These are phyloP conservation scores for Danionella dracula DNA, from an alignment of 2,797 vertebrate species.

Conservation along the genomic window DNA sequence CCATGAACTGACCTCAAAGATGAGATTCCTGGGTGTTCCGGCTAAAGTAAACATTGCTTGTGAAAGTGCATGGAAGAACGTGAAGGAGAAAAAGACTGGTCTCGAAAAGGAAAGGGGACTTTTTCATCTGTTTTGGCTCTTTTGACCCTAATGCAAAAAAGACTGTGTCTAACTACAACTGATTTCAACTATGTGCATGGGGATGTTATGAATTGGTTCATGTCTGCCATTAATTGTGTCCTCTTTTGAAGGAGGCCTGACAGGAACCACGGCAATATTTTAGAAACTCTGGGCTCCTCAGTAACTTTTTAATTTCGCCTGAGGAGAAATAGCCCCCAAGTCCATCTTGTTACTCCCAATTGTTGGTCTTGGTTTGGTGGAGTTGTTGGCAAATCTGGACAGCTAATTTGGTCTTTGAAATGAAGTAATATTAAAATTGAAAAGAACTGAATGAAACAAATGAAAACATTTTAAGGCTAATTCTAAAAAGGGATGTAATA, in stretches of 20 bases:
- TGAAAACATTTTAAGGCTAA: too few species aligned
- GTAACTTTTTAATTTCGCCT: too few species aligned
- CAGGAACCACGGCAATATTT: conserved; percentile 27
- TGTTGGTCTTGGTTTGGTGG: too few species aligned
- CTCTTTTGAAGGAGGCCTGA: conserved; percentile 29
- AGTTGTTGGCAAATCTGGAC: too few species aligned
- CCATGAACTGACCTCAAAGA: conserved; percentile 62
- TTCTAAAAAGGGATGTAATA: too few species aligned
- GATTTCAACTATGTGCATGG: conserved; percentile 32
- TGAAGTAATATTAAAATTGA: too few species aligned
- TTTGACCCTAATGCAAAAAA: conserved; percentile 50
- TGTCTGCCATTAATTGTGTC: conserved; percentile 37
- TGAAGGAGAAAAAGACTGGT: conserved; percentile 50
- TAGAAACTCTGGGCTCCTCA: conserved; percentile 1
- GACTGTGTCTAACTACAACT: conserved; percentile 26
- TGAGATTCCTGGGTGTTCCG: conserved; percentile 57
- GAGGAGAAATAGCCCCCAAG: too few species aligned
- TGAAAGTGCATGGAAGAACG: conserved; percentile 50
- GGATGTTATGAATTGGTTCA: conserved; percentile 53
- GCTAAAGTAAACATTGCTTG: conserved; percentile 71
- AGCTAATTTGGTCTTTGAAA: too few species aligned
- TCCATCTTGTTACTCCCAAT: too few species aligned
- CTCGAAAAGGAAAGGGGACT: conserved; percentile 42
- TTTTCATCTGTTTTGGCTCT: conserved; percentile 66
- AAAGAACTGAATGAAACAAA: too few species aligned